These are phyloP conservation scores for Crossocerus cetratus DNA, from an alignment of 2,888 invertebrate species.

Conservation along the genomic window DNA sequence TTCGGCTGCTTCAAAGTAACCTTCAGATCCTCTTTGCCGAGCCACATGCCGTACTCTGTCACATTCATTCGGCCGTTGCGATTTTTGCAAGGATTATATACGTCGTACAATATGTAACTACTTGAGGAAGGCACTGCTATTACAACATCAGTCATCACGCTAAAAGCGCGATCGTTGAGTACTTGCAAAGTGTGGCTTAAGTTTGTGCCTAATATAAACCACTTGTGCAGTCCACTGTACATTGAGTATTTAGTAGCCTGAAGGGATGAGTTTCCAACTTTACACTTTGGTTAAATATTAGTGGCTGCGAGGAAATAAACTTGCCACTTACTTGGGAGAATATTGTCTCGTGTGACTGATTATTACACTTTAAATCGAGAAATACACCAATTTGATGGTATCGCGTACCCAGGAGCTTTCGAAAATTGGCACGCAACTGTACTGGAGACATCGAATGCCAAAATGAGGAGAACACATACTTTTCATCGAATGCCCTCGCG, in stretches of 20 bases:
- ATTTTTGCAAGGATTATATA: conserved; percentile 66
- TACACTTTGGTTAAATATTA: neutral
- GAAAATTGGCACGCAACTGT: conserved; percentile 8
- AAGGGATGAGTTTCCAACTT: neutral
- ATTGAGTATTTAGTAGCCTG: conserved; percentile 44
- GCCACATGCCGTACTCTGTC: conserved; percentile 63
- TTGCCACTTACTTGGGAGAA: conserved; percentile 35
- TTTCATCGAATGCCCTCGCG: conserved; percentile 34
- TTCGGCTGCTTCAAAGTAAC: conserved; percentile 56
- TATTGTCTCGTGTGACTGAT: conserved; percentile 23
- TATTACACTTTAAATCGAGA: conserved; percentile 44
- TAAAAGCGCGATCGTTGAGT: conserved; percentile 60
- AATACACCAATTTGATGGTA: conserved; percentile 47
- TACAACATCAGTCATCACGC: conserved; percentile 60
- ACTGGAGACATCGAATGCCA: neutral
- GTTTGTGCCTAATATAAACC: conserved; percentile 60
- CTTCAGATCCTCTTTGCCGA: conserved; percentile 43
- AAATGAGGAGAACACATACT: conserved; percentile 32
- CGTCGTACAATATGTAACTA: conserved; percentile 58
- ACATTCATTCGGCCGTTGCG: conserved; percentile 62
- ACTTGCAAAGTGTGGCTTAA: conserved; percentile 44
- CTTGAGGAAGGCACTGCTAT: conserved; percentile 43
- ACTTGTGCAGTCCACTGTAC: conserved; percentile 58
- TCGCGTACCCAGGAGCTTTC: conserved; percentile 32
- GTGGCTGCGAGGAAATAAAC: neutral